Evolutionary conservation across 35 echinoderm and acorn worm species (phyloP), one percentile per base, ranked within the genome.

Genomic region (Ptychodera flava): DNA sequence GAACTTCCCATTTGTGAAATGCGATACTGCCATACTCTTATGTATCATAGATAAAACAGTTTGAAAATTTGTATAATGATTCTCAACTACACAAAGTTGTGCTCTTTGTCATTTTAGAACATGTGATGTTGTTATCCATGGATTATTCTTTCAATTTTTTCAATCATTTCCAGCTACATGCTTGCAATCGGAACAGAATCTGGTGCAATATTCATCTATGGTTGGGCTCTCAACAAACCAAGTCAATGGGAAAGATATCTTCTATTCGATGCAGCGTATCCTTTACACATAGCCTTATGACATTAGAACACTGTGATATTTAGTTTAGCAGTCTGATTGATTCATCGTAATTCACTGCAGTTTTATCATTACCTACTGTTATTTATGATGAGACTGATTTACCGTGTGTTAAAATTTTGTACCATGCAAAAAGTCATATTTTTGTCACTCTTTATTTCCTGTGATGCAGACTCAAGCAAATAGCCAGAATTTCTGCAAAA

Each of bases 121-220:
- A n/a, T n/a, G n/a, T n/a, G n/a, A n/a, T n/a, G n/a, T n/a, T n/a
- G n/a, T n/a, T n/a, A n/a, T n/a, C n/a, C n/a, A n/a, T n/a, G n/a
- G n/a, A 33, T 38, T 30, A 31, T 34, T 79, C 28, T 78, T 37
- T 86, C 80, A 33, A 52, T 64, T 1, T n/a, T 81, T 22, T 45
- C 37, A 33, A 34, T 32, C 78, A 31, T 15, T 36, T 85, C 22
- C 78, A 93, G 92, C 45, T 93, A 93, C 33, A 36, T 93, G 15
- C 29, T 93, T 32, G 91, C 91, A 76, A 88, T 93, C 35, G 91
- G 91, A 35, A 31, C 77, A 15, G 88, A 93, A 28, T 90, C 92
- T 32, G 92, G 88, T 45, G 0, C 22, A 12, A 88, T 90, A 82
- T 36, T 64, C 16, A 31, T 93, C 27, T 79, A 84, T 37, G 28